Evolutionary conservation across 2,113 vertebrate genomes (phyloP).

Genomic region (Caranx ignobilis): DNA sequence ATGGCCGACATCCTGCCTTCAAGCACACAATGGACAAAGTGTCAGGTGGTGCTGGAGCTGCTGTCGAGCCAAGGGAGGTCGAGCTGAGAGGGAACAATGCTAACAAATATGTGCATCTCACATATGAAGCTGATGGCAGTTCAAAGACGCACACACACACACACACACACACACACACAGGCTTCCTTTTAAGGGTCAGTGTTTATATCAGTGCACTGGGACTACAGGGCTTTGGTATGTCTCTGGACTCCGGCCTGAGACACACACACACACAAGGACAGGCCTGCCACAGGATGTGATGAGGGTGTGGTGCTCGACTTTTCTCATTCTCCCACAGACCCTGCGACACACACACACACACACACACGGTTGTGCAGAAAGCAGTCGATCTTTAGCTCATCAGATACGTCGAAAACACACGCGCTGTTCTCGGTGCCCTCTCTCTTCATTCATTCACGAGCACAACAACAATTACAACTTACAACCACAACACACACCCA

Average conservation of each 20-base stretch:
- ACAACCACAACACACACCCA: not conserved
- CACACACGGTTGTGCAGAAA: constrained; percentile 16
- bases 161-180: constrained; percentile 11
- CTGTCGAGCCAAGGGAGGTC: not conserved
- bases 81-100: not conserved
- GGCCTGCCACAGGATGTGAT: constrained; percentile 77
- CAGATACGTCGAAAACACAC: not conserved
- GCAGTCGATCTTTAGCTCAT: not conserved
- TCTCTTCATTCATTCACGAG: constrained; percentile 35
- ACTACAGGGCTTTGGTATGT: constrained; percentile 44
- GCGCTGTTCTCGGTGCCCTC: not conserved
- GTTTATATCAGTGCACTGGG: constrained; percentile 58
- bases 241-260: constrained; percentile 46
- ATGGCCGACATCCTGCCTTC: constrained; percentile 47
- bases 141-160: not conserved
- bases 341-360: constrained; percentile 32
- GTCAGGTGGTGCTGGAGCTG: constrained; percentile 27
- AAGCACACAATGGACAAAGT: constrained; percentile 26
- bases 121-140: not conserved
- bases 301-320: constrained; percentile 70
- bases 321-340: constrained; percentile 68
- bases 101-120: not conserved
- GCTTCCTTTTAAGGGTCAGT: constrained; percentile 50
- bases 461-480: not conserved
- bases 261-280: constrained; percentile 59